Percentiles rank a stretch among this genome's conserved stretches.
phyloP scores from a whole-genome alignment of 2,113 vertebrate species.

The Potamarius usumacintae region DNA sequence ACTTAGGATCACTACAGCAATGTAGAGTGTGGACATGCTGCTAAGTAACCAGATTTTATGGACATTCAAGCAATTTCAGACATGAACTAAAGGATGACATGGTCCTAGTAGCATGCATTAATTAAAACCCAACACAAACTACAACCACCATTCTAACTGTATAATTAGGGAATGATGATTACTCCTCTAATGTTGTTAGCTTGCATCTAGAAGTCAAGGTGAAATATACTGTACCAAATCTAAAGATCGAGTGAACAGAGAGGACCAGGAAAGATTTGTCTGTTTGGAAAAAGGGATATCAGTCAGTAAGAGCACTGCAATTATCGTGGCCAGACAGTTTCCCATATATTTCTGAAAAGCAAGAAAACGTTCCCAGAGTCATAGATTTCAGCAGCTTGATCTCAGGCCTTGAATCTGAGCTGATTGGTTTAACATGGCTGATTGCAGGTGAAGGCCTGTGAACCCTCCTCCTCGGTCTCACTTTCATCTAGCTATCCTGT shows the following conservation, averaged over 20 bases:
- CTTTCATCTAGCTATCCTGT: not conserved
- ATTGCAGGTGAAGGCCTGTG: constrained; percentile 36
- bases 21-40: not conserved
- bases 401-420: not conserved
- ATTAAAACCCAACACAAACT: not conserved
- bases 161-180: not conserved
- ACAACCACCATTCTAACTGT: not conserved
- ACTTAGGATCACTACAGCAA: not conserved
- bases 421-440: not conserved
- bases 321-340: not conserved
- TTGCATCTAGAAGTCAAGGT: constrained; percentile 27
- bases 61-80: constrained; percentile 23
- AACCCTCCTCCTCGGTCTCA: constrained; percentile 27
- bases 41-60: constrained; percentile 11
- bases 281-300: constrained; percentile 72
- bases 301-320: constrained; percentile 52
- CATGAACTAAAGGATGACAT: not conserved
- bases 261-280: constrained; percentile 82
- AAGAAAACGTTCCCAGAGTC: not conserved
- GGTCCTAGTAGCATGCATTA: constrained; percentile 4
- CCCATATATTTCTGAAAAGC: not conserved
- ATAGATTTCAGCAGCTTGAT: not conserved
- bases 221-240: constrained; percentile 78
- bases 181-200: constrained; percentile 13
- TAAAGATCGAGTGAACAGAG: constrained; percentile 81